These are phyloP conservation scores for Austrolebias charrua DNA, from an alignment of 2,797 vertebrate genomes.

Conservation along the genomic window DNA sequence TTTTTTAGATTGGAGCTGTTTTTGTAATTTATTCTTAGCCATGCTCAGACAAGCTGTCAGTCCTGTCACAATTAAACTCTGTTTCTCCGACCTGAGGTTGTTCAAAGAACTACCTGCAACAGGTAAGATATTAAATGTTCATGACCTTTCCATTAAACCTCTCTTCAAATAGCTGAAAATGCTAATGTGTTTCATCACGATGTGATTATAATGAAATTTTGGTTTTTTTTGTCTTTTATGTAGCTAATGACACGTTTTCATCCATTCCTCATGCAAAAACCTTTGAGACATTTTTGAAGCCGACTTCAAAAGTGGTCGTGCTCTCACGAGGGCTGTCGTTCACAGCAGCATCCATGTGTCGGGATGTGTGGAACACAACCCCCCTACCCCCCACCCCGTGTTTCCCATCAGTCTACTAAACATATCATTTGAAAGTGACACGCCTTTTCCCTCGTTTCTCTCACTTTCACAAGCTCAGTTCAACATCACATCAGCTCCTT, in stretches of 20 bases:
- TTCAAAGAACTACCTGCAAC: too few species aligned
- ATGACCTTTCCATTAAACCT: too few species aligned
- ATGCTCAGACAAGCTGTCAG: too few species aligned
- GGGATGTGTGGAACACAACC: constrained; percentile 1
- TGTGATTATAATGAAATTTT: constrained; percentile 32
- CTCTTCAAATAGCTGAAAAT: not conserved
- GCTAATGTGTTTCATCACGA: constrained; percentile 17
- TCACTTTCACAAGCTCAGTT: constrained; percentile 17
- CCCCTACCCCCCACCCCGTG: not conserved
- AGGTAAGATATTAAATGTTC: too few species aligned
- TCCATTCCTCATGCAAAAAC: constrained; percentile 42
- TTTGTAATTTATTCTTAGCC: too few species aligned
- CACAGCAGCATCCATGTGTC: constrained; percentile 22
- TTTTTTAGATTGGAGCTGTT: too few species aligned
- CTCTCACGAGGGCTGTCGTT: constrained; percentile 31
- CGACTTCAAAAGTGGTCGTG: constrained; percentile 65
- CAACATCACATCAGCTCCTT: constrained; percentile 19
- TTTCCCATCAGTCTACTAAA: constrained; percentile 17
- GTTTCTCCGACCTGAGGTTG: too few species aligned
- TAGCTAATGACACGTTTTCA: constrained; percentile 28
- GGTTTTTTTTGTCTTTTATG: constrained; percentile 4
- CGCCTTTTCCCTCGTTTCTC: not conserved
- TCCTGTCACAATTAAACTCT: too few species aligned
- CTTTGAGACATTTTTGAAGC: constrained; percentile 64
- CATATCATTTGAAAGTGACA: constrained; percentile 32